Percentiles rank a stretch among this genome's conserved stretches.
phyloP scores from a whole-genome alignment of 37 sponge, comb jelly and placozoan genomes.

The Diacarnus erythraeanus region DNA sequence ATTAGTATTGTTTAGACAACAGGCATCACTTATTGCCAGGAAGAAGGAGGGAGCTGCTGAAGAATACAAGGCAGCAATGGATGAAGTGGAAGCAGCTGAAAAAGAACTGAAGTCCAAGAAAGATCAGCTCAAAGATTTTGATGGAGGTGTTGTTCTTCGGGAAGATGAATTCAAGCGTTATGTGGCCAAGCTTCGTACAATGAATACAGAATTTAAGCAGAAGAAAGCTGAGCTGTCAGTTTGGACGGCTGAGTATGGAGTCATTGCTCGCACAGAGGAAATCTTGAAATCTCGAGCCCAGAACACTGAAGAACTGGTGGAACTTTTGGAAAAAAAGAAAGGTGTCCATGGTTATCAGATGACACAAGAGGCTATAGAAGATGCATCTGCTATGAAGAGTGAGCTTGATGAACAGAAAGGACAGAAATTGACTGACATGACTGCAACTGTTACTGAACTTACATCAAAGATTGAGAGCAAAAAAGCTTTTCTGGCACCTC shows the following conservation, averaged over 20 bases:
- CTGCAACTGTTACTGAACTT: conserved; percentile 62
- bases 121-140: conserved; percentile 46
- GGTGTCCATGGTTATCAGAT: conserved; percentile 84
- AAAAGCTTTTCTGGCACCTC: conserved; percentile 88
- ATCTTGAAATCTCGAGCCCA: conserved; percentile 74
- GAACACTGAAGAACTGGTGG: conserved; percentile 54
- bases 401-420: conserved; percentile 86
- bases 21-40: conserved; percentile 82
- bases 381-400: conserved; percentile 88
- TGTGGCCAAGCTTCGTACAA: conserved; percentile 69
- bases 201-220: conserved; percentile 82
- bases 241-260: conserved; percentile 86
- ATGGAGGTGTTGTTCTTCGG: conserved; percentile 72
- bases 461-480: conserved; percentile 77
- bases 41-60: conserved; percentile 78
- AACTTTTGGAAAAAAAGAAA: conserved; percentile 74
- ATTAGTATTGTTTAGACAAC: conserved; percentile 93
- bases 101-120: conserved; percentile 54
- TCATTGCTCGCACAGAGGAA: conserved; percentile 88
- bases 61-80: conserved; percentile 52
- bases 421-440: conserved; percentile 76
- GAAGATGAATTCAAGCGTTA: conserved; percentile 87
- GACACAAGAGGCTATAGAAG: conserved; percentile 87
- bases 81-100: conserved; percentile 55
- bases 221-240: conserved; percentile 84